A percentile compares a stretch with the other conserved stretches of the same genome.
phyloP scores from a whole-genome alignment of 2,797 vertebrate genomes.

The Chrosomus eos region DNA sequence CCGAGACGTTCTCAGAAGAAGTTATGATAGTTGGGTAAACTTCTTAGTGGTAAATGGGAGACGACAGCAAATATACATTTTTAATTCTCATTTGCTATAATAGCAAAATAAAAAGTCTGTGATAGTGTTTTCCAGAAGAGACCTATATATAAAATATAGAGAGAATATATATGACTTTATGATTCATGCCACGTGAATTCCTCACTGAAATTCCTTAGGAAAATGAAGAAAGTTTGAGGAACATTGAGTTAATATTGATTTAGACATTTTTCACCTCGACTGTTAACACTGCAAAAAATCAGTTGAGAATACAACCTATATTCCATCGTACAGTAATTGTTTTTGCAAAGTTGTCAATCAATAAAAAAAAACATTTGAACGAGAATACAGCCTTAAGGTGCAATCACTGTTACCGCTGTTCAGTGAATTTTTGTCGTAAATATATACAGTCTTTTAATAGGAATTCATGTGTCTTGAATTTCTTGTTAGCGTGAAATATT shows the following conservation, averaged over 20 bases:
- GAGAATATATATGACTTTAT: neutral
- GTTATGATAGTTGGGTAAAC: neutral
- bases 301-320: neutral
- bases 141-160: neutral
- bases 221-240: no score
- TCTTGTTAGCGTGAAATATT: neutral
- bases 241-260: neutral
- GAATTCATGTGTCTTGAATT: neutral
- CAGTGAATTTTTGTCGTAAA: rapidly evolving
- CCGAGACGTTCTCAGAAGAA: neutral
- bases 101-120: neutral
- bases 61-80: neutral
- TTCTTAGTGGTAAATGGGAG: neutral
- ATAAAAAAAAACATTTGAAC: no score
- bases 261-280: neutral
- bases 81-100: neutral
- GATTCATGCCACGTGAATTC: no score
- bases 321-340: no score
- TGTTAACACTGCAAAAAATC: neutral
- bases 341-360: no score
- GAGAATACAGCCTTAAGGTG: neutral
- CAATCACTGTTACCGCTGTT: neutral
- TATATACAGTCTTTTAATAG: neutral
- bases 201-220: no score
- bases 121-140: neutral